Percentiles rank a stretch among this genome's conserved stretches.
phyloP scores from a whole-genome alignment of 2,113 vertebrate genomes.

The Psophia crepitans region DNA sequence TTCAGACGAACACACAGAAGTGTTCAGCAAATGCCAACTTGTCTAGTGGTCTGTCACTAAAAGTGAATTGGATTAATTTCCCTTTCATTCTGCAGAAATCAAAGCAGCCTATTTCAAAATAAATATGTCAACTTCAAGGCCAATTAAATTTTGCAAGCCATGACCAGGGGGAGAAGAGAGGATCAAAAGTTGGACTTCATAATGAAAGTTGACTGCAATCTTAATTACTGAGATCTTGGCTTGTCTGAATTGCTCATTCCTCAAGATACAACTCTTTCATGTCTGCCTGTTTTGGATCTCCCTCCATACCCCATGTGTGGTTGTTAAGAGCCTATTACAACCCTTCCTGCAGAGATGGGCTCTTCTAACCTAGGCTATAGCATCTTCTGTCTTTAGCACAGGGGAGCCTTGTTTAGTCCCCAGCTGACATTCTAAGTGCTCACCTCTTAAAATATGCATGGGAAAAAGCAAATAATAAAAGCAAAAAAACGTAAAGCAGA shows the following conservation, averaged over 20 bases:
- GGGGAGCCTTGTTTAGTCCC: neutral
- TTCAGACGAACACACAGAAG: neutral
- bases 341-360: neutral
- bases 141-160: neutral
- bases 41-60: neutral
- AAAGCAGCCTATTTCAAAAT: neutral
- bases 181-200: neutral
- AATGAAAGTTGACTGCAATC: slow-evolving; percentile 2
- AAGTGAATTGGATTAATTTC: neutral
- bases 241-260: neutral
- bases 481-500: neutral
- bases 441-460: neutral
- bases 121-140: neutral
- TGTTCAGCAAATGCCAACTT: neutral
- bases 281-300: neutral
- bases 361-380: neutral
- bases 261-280: neutral
- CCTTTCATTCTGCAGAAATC: neutral
- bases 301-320: neutral
- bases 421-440: neutral
- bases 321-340: neutral
- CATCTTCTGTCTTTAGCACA: neutral
- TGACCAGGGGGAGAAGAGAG: neutral
- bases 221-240: neutral
- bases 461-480: neutral